phyloP scores from a whole-genome alignment of 2,113 vertebrate genomes.

The Bettongia penicillata region DNA sequence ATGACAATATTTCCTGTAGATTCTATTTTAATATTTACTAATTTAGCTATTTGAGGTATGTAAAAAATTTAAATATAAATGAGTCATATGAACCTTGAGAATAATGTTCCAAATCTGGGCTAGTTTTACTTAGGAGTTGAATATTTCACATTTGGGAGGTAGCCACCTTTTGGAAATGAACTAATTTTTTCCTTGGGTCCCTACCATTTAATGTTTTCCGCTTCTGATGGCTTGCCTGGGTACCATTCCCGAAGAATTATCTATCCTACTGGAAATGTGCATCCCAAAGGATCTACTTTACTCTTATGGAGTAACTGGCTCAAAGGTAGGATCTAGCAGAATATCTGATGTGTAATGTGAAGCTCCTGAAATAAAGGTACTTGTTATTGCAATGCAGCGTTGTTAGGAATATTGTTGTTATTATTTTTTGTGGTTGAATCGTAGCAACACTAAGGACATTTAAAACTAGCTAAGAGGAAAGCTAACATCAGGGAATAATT shows the following conservation, averaged over 20 bases:
- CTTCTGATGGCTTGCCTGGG: not conserved
- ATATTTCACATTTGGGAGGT: not conserved
- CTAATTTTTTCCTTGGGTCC: not conserved
- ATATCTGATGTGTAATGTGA: not conserved
- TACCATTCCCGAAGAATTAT: not conserved
- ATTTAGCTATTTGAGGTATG: not conserved
- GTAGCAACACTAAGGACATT: not conserved
- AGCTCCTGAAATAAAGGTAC: not conserved
- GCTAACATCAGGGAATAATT: not conserved
- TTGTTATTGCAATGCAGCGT: not conserved
- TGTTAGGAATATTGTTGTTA: not conserved
- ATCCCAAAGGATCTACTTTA: not conserved
- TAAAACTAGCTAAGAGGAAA: slow-evolving; percentile 2
- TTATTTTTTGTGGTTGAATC: slow-evolving; percentile 5
- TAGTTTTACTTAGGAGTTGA: not conserved
- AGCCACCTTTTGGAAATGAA: not conserved
- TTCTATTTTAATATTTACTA: not conserved
- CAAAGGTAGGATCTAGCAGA: not conserved
- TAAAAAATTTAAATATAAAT: not conserved
- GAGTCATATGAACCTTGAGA: not conserved
- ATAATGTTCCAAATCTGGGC: not conserved
- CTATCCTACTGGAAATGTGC: not conserved
- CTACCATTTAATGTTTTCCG: not conserved
- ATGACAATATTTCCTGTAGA: not conserved
- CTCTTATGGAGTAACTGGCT: not conserved